A percentile compares a stretch with the other conserved stretches of the same genome.
phyloP scores from a whole-genome alignment of 2,113 vertebrate genomes.

The Leucopsar rothschildi region DNA sequence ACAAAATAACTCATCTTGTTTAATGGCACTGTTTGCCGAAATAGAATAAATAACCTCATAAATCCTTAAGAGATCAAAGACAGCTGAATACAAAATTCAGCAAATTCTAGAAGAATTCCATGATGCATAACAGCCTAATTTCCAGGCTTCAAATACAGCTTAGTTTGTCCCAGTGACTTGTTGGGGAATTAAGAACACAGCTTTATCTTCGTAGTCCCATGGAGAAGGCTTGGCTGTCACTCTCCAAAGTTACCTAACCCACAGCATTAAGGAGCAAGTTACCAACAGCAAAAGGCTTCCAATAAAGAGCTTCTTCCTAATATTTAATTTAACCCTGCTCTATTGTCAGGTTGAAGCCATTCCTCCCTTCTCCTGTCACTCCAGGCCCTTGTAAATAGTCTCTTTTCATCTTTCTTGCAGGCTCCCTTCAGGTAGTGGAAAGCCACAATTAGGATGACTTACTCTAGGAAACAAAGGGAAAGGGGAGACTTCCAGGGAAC shows the following conservation, averaged over 20 bases:
- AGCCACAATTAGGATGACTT: neutral
- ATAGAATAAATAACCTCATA: neutral
- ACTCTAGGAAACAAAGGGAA: neutral
- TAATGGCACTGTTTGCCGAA: neutral
- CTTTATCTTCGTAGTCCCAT: neutral
- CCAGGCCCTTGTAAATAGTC: neutral
- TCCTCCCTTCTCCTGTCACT: neutral
- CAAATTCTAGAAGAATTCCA: conserved; percentile 21
- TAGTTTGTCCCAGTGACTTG: neutral
- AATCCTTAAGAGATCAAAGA: neutral
- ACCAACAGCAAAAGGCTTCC: neutral
- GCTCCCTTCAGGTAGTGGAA: neutral
- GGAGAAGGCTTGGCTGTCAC: neutral
- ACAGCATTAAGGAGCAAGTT: neutral
- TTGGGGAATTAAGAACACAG: neutral
- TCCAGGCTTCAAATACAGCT: neutral
- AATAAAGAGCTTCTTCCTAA: neutral
- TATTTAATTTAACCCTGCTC: neutral
- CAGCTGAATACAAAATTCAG: neutral
- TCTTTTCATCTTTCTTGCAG: neutral
- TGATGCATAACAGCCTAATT: neutral
- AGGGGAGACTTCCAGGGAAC: neutral
- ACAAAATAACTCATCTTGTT: neutral
- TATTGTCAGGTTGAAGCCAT: neutral
- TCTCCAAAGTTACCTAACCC: neutral